These are phyloP conservation scores for Thelaira solivaga DNA, from an alignment of 2,888 invertebrate species.

Conservation along the genomic window DNA sequence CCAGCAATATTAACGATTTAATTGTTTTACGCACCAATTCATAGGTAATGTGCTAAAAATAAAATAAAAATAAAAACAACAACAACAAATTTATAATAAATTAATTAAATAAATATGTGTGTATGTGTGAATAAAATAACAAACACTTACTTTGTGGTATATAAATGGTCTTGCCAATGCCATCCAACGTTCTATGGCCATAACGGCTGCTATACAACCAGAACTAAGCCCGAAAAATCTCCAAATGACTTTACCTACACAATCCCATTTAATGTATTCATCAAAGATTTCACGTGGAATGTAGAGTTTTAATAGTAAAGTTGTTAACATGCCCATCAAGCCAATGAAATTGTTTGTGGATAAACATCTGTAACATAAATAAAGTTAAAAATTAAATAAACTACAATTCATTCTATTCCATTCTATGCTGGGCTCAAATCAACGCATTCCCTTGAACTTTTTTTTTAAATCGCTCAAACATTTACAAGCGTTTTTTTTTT, in stretches of 20 bases:
- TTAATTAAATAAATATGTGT: too few species aligned
- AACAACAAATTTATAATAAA: neutral
- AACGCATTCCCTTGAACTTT: too few species aligned
- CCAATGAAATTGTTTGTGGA: conserved; percentile 89
- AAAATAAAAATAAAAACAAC: neutral
- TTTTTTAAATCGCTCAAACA: too few species aligned
- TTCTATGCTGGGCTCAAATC: too few species aligned
- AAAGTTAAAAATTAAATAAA: too few species aligned
- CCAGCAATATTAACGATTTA: conserved; percentile 83
- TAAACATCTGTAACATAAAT: conserved; percentile 81
- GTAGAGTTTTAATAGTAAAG: conserved; percentile 80
- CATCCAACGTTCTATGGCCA: conserved; percentile 92
- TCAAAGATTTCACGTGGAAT: conserved; percentile 71
- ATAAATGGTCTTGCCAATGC: conserved; percentile 91
- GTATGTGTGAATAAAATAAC: too few species aligned
- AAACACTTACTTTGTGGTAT: conserved; percentile 88
- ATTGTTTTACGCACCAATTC: conserved; percentile 85
- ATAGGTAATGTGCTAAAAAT: conserved; percentile 86
- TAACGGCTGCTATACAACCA: conserved; percentile 91
- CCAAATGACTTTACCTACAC: conserved; percentile 81
- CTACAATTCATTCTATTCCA: too few species aligned
- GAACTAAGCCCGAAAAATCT: conserved; percentile 91
- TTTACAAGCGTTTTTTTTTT: too few species aligned
- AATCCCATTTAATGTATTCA: conserved; percentile 73
- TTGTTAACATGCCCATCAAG: conserved; percentile 85